Percentiles rank a stretch among this genome's conserved stretches.
phyloP scores from a whole-genome alignment of 2,113 vertebrate genomes.

The Oceanites oceanicus region DNA sequence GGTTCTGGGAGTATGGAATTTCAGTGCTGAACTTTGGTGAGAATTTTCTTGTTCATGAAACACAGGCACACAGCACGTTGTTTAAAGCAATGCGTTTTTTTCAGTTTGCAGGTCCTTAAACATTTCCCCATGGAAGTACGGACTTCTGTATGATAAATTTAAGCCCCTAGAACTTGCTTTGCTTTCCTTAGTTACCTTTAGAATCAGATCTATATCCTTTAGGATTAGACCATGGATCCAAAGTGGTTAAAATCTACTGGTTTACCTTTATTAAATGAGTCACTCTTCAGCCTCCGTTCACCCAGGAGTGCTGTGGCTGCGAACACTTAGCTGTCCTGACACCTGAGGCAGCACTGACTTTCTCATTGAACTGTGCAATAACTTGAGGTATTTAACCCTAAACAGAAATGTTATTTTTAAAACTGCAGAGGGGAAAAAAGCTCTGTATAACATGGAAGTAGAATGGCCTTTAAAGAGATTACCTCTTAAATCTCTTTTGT shows the following conservation, averaged over 20 bases:
- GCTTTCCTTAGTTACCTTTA: neutral
- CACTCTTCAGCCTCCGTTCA: neutral
- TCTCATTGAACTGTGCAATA: neutral
- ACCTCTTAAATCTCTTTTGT: neutral
- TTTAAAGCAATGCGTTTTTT: neutral
- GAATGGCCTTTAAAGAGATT: neutral
- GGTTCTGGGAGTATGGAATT: neutral
- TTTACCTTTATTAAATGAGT: fast-evolving
- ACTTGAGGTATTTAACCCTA: neutral
- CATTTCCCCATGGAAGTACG: neutral
- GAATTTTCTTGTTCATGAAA: neutral
- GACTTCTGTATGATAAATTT: neutral
- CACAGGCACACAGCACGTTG: neutral
- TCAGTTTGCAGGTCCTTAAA: neutral
- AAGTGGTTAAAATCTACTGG: neutral
- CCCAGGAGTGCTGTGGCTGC: neutral
- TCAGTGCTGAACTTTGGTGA: neutral
- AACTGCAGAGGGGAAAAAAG: neutral
- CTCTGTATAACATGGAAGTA: neutral
- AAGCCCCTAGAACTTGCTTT: neutral
- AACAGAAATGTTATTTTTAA: neutral
- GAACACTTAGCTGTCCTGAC: neutral
- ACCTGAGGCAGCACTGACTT: neutral
- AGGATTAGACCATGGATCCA: neutral
- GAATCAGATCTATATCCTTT: neutral